Percentiles rank a stretch among this genome's conserved stretches.
Conservation (phyloP, 2,113 vertebrate genomes). For the Otus sunia region DNA sequence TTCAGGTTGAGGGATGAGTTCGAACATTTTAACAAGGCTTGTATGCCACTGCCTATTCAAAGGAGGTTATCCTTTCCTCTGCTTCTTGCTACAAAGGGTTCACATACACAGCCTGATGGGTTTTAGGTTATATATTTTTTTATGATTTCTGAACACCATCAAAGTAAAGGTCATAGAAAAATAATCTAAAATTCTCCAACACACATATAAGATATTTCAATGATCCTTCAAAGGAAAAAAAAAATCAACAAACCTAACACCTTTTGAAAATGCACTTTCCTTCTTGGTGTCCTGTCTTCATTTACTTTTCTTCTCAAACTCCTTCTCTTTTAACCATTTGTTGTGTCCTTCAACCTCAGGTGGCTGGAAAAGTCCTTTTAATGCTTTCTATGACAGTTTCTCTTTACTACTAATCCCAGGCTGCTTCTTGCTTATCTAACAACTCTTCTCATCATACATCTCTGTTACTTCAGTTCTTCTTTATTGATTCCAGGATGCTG, state of each 20-base stretch:
- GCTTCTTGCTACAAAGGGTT: neutral
- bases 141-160: neutral
- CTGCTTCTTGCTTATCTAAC: neutral
- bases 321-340: neutral
- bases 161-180: neutral
- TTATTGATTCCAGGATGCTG: neutral
- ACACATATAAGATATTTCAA: neutral
- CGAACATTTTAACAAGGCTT: neutral
- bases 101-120: neutral
- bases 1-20: constrained; percentile 8
- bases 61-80: neutral
- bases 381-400: neutral
- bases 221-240: neutral
- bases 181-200: neutral
- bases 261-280: neutral
- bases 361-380: neutral
- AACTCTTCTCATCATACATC: neutral
- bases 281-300: neutral
- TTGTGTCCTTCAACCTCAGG: neutral
- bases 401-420: neutral
- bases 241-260: neutral
- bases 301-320: neutral
- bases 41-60: neutral
- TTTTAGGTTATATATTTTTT: neutral
- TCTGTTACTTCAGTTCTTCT: neutral